A percentile compares a stretch with the other conserved stretches of the same genome.
phyloP scores from a whole-genome alignment of 2,797 vertebrate species.

The Lepus oiostolus region DNA sequence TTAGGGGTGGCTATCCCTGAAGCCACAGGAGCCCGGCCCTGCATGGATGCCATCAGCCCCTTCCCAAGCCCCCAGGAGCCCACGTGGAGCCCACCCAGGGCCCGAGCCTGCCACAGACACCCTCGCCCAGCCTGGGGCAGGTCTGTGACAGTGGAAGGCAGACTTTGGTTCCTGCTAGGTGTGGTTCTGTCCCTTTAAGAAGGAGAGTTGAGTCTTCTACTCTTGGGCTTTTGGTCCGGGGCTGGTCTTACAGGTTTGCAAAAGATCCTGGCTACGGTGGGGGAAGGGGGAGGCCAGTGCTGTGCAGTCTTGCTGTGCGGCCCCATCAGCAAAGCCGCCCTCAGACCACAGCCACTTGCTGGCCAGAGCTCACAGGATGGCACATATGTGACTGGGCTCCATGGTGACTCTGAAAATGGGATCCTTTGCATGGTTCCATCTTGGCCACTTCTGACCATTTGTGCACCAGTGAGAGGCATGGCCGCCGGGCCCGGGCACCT shows the following conservation, averaged over 20 bases:
- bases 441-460: fast-evolving
- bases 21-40: neutral
- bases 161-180: neutral
- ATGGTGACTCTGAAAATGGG: neutral
- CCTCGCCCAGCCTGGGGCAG: neutral
- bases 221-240: neutral
- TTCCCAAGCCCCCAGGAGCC: neutral
- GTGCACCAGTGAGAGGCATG: neutral
- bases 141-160: too few relatives aligned
- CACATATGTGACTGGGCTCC: neutral
- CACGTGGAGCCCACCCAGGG: fast-evolving
- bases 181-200: slow-evolving; percentile 49
- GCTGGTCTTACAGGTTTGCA: slow-evolving; percentile 48
- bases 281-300: neutral
- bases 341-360: too few relatives aligned
- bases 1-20: too few relatives aligned
- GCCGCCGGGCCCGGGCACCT: fast-evolving
- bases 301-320: too few relatives aligned
- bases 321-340: too few relatives aligned
- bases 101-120: fast-evolving
- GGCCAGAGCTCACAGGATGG: neutral
- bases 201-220: neutral
- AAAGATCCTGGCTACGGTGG: neutral
- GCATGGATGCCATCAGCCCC: too few relatives aligned
- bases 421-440: too few relatives aligned